Conservation (phyloP, 2,888 invertebrate genomes). For the Nomada fabriciana region DNA sequence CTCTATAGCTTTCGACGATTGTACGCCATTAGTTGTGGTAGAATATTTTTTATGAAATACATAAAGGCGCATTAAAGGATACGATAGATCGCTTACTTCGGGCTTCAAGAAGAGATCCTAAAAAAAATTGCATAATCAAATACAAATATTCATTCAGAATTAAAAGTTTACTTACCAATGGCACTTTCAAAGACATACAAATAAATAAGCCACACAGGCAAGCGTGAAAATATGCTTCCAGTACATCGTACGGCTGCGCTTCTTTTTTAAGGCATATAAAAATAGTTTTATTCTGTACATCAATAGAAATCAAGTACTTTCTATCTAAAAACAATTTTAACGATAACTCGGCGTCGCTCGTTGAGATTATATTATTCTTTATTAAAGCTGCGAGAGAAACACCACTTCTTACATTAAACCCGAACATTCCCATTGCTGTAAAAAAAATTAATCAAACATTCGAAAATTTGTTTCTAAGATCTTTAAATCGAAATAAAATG, state of each 20-base stretch:
- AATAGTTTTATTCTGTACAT: constrained; percentile 85
- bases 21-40: constrained; percentile 40
- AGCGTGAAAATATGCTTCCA: constrained; percentile 90
- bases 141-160: neutral
- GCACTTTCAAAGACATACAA: constrained; percentile 78
- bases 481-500: neutral
- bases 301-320: constrained; percentile 86
- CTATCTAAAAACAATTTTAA: constrained; percentile 84
- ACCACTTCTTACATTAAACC: constrained; percentile 88
- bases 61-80: constrained; percentile 69
- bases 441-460: constrained; percentile 20
- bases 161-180: constrained; percentile 56
- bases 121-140: neutral
- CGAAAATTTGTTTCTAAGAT: neutral
- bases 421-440: constrained; percentile 87
- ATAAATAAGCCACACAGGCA: constrained; percentile 85
- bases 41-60: constrained; percentile 64
- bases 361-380: constrained; percentile 65
- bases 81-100: constrained; percentile 72
- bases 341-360: constrained; percentile 83
- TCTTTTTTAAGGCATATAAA: constrained; percentile 86
- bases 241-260: constrained; percentile 86
- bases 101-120: constrained; percentile 57
- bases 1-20: constrained; percentile 63
- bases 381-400: constrained; percentile 85